phyloP scores from a whole-genome alignment of 2,797 vertebrate genomes.

The Neoniphon sammara region DNA sequence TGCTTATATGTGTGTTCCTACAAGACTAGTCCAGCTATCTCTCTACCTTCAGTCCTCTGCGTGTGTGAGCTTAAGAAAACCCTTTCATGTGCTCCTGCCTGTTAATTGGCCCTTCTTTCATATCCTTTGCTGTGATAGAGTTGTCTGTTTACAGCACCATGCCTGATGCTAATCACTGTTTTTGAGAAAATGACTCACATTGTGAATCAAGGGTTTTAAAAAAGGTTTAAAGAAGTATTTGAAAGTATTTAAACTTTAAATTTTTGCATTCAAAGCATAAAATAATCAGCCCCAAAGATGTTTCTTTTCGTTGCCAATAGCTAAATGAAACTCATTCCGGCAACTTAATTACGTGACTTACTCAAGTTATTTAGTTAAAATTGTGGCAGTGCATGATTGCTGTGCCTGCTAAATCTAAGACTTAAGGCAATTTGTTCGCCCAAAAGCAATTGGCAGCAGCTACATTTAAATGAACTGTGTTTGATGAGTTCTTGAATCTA shows the following conservation, averaged over 20 bases:
- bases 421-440: conserved; percentile 47
- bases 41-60: not conserved
- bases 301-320: not conserved
- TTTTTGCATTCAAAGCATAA: conserved; percentile 17
- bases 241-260: not conserved
- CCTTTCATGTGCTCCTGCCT: not conserved
- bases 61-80: not conserved
- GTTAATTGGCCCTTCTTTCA: not conserved
- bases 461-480: conserved; percentile 66
- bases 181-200: too few relatives aligned
- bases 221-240: not conserved
- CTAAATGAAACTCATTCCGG: conserved; percentile 20
- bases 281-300: not conserved
- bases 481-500: conserved; percentile 77
- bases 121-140: not conserved
- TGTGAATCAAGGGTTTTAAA: conserved; percentile 2
- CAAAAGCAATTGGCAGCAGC: conserved; percentile 60
- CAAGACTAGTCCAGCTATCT: not conserved
- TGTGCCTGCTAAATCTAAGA: conserved; percentile 23
- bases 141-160: conserved; percentile 31
- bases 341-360: conserved; percentile 17
- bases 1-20: not conserved
- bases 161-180: too few relatives aligned
- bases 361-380: conserved; percentile 35
- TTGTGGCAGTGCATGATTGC: conserved; percentile 17